Evolutionary conservation across 2,113 vertebrate species (phyloP), one percentile per base, ranked within the genome.

Genomic region (Ptychochromis oligacanthus): DNA sequence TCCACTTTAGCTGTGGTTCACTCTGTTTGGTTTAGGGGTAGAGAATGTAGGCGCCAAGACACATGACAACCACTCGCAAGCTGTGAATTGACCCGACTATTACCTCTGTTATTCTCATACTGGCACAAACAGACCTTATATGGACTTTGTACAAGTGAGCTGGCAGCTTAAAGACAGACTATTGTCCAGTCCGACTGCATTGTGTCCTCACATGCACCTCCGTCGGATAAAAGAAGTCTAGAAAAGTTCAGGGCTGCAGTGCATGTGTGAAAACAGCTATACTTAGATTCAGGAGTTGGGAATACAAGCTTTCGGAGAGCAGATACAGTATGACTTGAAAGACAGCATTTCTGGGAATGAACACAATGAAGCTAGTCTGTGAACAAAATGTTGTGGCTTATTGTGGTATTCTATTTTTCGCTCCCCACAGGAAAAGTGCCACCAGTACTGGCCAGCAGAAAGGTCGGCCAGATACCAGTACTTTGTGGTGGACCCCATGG

Each of bases 401-500:
- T 34, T 84, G 76, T 76, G 81, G 84, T 85, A 43, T 84, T 80
- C 64, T 82, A 55, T 89, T 90, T 83, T 80, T 84, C 5, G 18
- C 49, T 75, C 60, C 7, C 28, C 64, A 58, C 87, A 99, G 98
- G 98, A 99, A 96, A 99, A 99, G 93, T 99, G 98, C 92, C 98
- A 99, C 92, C 98, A 99, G 89, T 99, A 99, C 82, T 99, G 98
- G 98, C 98, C 98, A 84, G 98, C 98, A 1, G 98, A 99, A 90
- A 97, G 98, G 77, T 99, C 98, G 58, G 98, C 98, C 85, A 97
- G 98, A 89, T 99, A 99, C 62, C 98, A 99, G 93, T 99, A 99
- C 94, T 99, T 99, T 95, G 98, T 99, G 82, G 98, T 99, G 89
- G 98, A 99, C 90, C 98, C 98, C 34, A 99, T 99, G 98, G 98